phyloP scores from a whole-genome alignment of 2,113 vertebrate species.

The Agelaius phoeniceus region DNA sequence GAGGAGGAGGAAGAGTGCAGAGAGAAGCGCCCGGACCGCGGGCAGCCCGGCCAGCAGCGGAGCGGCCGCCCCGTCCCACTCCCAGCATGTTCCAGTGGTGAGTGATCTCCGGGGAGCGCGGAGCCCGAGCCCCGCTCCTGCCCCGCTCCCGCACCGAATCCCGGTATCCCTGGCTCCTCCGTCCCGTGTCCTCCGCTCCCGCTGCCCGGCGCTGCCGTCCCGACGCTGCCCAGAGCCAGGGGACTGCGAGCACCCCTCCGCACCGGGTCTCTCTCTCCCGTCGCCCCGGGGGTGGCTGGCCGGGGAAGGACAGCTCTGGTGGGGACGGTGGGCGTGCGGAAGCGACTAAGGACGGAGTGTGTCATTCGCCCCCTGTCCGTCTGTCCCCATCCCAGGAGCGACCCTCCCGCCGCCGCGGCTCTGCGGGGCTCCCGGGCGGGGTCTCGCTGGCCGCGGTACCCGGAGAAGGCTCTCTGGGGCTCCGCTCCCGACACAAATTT shows the following conservation, averaged over 20 bases:
- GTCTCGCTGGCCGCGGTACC: neutral
- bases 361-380: neutral
- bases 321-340: neutral
- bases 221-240: neutral
- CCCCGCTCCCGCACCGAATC: neutral
- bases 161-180: neutral
- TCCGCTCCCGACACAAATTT: neutral
- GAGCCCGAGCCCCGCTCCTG: neutral
- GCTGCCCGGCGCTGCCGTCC: neutral
- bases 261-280: neutral
- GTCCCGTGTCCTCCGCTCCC: neutral
- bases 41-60: constrained; percentile 39
- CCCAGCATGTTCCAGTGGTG: constrained; percentile 77
- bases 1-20: constrained; percentile 2
- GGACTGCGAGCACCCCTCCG: neutral
- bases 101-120: constrained; percentile 23
- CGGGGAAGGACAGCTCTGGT: neutral
- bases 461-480: neutral
- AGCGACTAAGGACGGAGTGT: neutral
- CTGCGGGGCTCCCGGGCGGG: neutral
- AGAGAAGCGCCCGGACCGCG: constrained; percentile 29
- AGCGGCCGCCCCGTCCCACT: constrained; percentile 22
- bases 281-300: neutral
- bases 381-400: neutral
- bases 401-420: neutral